phyloP scores from a whole-genome alignment of 2,113 vertebrate species.

The Glareola pratincola region DNA sequence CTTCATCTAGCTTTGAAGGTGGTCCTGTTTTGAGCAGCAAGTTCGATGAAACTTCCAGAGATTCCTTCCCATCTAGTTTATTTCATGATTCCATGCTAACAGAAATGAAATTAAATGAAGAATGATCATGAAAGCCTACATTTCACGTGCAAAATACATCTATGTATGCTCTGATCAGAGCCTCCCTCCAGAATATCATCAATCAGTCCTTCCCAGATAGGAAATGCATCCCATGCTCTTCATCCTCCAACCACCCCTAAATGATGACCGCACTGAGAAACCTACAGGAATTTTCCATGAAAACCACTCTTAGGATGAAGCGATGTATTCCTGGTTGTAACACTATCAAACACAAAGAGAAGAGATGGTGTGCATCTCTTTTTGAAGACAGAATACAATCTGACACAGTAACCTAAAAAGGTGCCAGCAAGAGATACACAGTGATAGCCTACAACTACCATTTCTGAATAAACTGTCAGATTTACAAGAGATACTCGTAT shows the following conservation, averaged over 20 bases:
- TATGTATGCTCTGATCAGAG: background rate
- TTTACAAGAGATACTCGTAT: background rate
- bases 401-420: background rate
- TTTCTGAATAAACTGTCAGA: background rate
- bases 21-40: background rate
- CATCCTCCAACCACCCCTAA: background rate
- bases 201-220: background rate
- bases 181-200: background rate
- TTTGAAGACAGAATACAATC: background rate
- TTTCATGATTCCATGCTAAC: background rate
- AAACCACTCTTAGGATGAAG: background rate
- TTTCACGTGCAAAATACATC: background rate
- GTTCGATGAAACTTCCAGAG: background rate
- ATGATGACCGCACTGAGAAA: background rate
- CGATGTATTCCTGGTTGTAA: background rate
- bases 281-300: background rate
- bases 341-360: background rate
- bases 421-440: background rate
- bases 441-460: background rate
- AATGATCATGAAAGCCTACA: background rate
- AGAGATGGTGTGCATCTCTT: background rate
- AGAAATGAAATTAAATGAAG: background rate
- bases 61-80: background rate
- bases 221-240: background rate
- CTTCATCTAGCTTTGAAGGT: background rate